Base-by-base conservation (phyloP, 2,113 vertebrate species). In the Neotoma lepida region DNA sequence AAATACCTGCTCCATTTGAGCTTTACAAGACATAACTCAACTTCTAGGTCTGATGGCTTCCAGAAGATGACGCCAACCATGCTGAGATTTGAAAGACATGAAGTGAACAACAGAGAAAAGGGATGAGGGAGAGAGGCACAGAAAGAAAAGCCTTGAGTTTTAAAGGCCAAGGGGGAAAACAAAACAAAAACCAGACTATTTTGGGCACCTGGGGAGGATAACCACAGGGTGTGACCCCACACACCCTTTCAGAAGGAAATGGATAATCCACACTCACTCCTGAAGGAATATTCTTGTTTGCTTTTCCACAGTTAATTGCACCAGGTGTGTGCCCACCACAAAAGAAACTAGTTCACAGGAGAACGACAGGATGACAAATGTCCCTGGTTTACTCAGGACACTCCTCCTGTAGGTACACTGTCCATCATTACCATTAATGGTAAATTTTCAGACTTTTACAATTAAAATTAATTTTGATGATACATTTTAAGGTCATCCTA, bases 11-110 rank as follows among this genome's bases (percentile, higher is more conserved):
- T 39, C 18, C 82, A 49, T 10, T 24, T 76, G 85, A 93, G 33
- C 78, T 92, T 90, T 71, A 51, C 39, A 73, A 84, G 92, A 30
- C n/a, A 2, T 51, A 97, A 87, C 80, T 41, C 54, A 82, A 64
- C 41, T 80, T 86, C 41, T 88, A 68, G 61, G 35, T 86, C 56
- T 91, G 35, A 93, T 91, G n/a, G 51, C 76, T 92, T 78, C 49
- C 90, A 41, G 49, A 94, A 81, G 61, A 33, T 93, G 86, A 86
- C 35, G 61, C 46, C 28, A 63, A 44, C 87, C 85, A 76, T 70
- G 44, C 63, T 85, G n/a, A 86, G 41, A 77, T 78, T 63, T 78
- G 78, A 88, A 63, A 95, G 56, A n/a, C 35, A 86, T 73, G 26
- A 54, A 14, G n/a, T 24, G 66, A n/a, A 85, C 10, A 41, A 90